Base-by-base conservation (phyloP, 2,797 vertebrate genomes). In the Lepus oiostolus region DNA sequence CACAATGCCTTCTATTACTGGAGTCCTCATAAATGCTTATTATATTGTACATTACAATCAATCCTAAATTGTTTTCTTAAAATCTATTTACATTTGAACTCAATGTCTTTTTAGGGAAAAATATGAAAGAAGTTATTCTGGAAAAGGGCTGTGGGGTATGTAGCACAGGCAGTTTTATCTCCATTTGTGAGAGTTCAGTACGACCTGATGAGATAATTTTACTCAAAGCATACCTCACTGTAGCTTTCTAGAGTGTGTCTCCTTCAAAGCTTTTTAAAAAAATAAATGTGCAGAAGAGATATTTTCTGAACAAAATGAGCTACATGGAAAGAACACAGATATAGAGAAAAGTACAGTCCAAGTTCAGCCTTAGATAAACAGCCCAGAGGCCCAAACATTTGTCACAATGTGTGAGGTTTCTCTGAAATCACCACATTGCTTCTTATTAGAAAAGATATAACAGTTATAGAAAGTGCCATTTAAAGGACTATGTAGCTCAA, bases 371-470 rank as follows among this genome's bases (percentile, higher is more conserved):
- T 74, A 75, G 85, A 94, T 95, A 85, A 96, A 95, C 74, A 96
- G 32, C 71, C 95, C 77, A 88, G 22, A 10, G 12, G 79, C 77
- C 81, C 54, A 96, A 89, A 85, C 16, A 94, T 92, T 97, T 97
- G 38, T 95, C 47, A 88, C 30, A 89, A 63, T 85, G 74, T 85
- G 35, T n/a, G 38, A 94, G 13, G 21, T 28, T 95, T 95, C 79
- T 90, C 74, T 75, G 47, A 74, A 60, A 81, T 93, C 52, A 92
- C 26, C 95, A 60, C 47, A 88, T 71, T 90, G 70, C 65, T 92
- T 97, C 92, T 92, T 86, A 93, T 90, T 93, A 97, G 74, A 88
- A 96, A 97, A 96, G 79, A 83, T 88, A 84, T 79, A 93, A 14
- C 21, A 86, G 95, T 95, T 96, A 76, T 95, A 88, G 83, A 96